phyloP scores from a whole-genome alignment of 2,888 invertebrate genomes.

The Sminthurinus aureus region DNA sequence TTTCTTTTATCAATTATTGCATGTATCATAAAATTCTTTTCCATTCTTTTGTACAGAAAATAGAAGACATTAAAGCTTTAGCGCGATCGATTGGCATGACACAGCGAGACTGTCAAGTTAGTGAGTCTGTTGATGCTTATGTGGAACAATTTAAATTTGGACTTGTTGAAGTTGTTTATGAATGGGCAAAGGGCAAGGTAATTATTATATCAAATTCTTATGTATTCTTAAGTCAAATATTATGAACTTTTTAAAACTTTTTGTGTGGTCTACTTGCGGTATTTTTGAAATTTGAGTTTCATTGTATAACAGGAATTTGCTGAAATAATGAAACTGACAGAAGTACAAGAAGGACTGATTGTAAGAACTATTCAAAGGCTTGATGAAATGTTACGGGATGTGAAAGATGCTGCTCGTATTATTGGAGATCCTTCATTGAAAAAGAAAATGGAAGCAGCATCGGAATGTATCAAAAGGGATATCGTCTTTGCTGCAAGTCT shows the following conservation, averaged over 20 bases:
- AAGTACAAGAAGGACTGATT: conserved; percentile 97
- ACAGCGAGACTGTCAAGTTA: conserved; percentile 72
- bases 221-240: neutral
- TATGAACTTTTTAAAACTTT: neutral
- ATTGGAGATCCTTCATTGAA: conserved; percentile 92
- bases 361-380: conserved; percentile 96
- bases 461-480: conserved; percentile 90
- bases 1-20: neutral
- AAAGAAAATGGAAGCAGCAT: conserved; percentile 95
- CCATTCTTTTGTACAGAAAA: conserved; percentile 68
- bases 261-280: neutral
- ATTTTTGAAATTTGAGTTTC: neutral
- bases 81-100: conserved; percentile 73
- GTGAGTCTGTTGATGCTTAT: conserved; percentile 65
- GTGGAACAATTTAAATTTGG: conserved; percentile 83
- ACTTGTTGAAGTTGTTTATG: conserved; percentile 91
- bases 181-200: conserved; percentile 92
- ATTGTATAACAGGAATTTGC: conserved; percentile 76
- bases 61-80: conserved; percentile 74
- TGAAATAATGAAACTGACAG: conserved; percentile 90
- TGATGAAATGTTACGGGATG: conserved; percentile 88
- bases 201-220: conserved; percentile 33
- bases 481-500: conserved; percentile 98
- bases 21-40: neutral
- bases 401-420: conserved; percentile 89